Percentiles rank a stretch among this genome's conserved stretches.
These are phyloP conservation scores for Didymodactylos carnosus DNA, from an alignment of 2,888 invertebrate species.

Conservation along the genomic window DNA sequence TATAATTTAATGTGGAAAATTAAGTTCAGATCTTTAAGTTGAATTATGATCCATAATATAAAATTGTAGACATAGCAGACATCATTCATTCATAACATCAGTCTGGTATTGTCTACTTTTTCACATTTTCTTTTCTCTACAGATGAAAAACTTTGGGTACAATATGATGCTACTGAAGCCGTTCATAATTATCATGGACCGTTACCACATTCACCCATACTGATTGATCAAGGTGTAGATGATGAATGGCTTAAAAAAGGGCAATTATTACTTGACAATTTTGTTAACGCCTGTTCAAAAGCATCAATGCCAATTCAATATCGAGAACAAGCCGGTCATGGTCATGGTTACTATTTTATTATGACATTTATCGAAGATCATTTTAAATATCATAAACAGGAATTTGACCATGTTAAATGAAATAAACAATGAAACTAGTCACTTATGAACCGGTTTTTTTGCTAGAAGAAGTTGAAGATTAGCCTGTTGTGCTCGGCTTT, in stretches of 20 bases:
- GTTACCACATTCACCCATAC: conserved; percentile 47
- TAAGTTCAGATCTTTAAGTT: no score
- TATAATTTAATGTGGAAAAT: no score
- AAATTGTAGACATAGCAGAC: no score
- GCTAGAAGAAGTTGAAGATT: no score
- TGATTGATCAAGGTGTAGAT: conserved; percentile 70
- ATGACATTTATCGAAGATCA: conserved; percentile 77
- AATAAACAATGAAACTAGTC: no score
- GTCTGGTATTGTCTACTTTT: conserved; percentile 1
- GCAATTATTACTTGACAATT: conserved; percentile 62
- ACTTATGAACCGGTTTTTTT: no score
- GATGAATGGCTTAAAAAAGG: conserved; percentile 57
- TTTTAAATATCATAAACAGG: conserved; percentile 63
- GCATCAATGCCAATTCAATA: conserved; percentile 41
- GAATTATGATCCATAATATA: no score
- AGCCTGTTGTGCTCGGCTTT: no score
- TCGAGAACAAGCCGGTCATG: conserved; percentile 48
- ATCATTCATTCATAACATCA: background rate
- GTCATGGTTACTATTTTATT: conserved; percentile 83
- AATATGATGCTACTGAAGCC: conserved; percentile 72
- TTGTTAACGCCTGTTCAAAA: conserved; percentile 51
- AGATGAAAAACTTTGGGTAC: conserved; percentile 23
- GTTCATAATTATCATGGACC: conserved; percentile 62
- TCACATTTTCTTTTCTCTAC: conserved; percentile 11
- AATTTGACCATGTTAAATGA: conserved; percentile 35